A percentile compares a stretch with the other conserved stretches of the same genome.
These are phyloP conservation scores for Catharus bicknelli DNA, from an alignment of 2,113 vertebrate genomes.

Conservation along the genomic window DNA sequence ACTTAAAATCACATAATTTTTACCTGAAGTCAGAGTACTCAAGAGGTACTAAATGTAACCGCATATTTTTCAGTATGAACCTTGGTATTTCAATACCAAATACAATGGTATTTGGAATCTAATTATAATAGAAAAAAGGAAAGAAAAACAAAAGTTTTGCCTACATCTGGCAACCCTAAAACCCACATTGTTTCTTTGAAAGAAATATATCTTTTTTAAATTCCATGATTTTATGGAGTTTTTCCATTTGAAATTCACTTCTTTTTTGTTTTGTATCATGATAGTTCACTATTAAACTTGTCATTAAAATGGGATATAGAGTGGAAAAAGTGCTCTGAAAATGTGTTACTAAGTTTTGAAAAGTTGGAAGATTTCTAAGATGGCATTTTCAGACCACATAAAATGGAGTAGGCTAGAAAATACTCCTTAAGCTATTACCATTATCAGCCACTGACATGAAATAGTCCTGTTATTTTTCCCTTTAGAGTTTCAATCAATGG, in stretches of 20 bases:
- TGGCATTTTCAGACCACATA: neutral
- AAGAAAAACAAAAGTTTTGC: neutral
- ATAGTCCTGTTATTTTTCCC: neutral
- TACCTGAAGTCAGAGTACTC: neutral
- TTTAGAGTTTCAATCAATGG: neutral
- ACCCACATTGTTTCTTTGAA: fast-evolving
- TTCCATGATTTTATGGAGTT: neutral
- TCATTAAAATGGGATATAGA: neutral
- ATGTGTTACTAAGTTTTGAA: neutral
- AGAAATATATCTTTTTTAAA: neutral
- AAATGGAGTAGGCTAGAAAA: neutral
- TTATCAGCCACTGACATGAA: neutral
- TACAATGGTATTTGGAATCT: neutral
- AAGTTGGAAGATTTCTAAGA: neutral
- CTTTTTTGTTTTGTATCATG: neutral
- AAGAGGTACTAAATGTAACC: neutral
- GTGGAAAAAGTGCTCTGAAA: neutral
- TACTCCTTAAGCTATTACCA: neutral
- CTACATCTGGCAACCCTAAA: neutral
- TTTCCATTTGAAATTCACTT: neutral
- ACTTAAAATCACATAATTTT: neutral
- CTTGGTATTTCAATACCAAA: neutral
- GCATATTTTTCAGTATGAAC: neutral
- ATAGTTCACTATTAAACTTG: neutral
- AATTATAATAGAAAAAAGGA: neutral